phyloP scores from a whole-genome alignment of 2,797 vertebrate species.

The Sebastes umbrosus region DNA sequence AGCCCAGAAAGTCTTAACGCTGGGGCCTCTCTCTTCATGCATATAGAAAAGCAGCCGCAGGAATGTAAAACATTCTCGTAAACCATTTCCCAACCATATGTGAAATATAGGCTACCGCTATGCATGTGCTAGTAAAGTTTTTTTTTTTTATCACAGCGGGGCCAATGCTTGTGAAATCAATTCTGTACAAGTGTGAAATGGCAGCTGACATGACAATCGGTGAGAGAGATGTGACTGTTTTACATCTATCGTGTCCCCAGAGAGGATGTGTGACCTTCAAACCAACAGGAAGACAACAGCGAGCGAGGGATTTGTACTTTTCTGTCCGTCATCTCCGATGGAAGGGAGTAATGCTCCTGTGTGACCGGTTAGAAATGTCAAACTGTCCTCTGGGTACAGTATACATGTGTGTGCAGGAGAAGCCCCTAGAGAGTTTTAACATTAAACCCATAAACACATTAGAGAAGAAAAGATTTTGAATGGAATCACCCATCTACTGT shows the following conservation, averaged over 20 bases:
- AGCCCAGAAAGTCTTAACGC: not conserved
- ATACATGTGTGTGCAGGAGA: not conserved
- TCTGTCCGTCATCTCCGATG: slow-evolving; percentile 5
- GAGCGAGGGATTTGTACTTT: slow-evolving; percentile 26
- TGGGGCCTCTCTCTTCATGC: not conserved
- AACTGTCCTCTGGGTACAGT: not conserved
- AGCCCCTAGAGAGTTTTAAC: not conserved
- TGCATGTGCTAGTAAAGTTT: slow-evolving; percentile 16
- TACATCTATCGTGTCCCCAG: slow-evolving; percentile 31
- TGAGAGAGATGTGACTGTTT: slow-evolving; percentile 41
- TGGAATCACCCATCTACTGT: not conserved
- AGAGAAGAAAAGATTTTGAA: not conserved
- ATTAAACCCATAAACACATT: slow-evolving; percentile 12
- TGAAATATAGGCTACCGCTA: slow-evolving; percentile 29
- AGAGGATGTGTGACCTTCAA: slow-evolving; percentile 58
- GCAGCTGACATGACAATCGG: slow-evolving; percentile 37
- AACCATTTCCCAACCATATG: slow-evolving; percentile 6
- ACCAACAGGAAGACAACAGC: slow-evolving; percentile 5
- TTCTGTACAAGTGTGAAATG: slow-evolving; percentile 36
- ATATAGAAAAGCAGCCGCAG: slow-evolving; percentile 7
- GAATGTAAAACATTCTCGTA: slow-evolving; percentile 28
- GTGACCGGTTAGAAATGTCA: slow-evolving; percentile 7
- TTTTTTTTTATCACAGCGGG: slow-evolving; percentile 16
- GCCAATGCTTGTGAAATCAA: slow-evolving; percentile 19
- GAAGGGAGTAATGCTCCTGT: not conserved